A percentile compares a stretch with the other conserved stretches of the same genome.
Conservation (phyloP, 2,797 vertebrate species). For the Ibycter americanus region DNA sequence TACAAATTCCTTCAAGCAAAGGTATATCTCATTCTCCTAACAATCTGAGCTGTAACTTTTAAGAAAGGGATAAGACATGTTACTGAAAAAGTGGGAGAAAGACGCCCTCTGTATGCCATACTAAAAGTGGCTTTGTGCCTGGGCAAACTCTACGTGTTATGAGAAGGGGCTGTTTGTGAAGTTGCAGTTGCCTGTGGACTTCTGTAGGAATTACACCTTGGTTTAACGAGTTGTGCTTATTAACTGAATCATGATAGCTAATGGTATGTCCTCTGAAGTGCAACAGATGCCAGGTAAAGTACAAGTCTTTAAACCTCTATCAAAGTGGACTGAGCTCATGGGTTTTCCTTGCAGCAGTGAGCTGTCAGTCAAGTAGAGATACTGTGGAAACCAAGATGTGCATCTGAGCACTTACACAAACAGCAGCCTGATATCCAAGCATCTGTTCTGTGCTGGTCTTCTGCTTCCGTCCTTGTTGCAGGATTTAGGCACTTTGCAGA, state of each 20-base stretch:
- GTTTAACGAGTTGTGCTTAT: neutral
- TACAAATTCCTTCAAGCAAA: neutral
- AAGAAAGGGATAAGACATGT: neutral
- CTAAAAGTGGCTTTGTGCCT: neutral
- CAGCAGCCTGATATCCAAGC: neutral
- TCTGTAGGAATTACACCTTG: neutral
- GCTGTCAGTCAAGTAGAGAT: neutral
- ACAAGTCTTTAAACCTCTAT: neutral
- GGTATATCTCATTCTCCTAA: neutral
- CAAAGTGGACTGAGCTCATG: neutral
- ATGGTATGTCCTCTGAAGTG: neutral
- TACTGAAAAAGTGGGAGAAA: neutral
- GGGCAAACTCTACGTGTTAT: rapidly evolving
- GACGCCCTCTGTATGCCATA: neutral
- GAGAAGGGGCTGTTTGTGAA: neutral
- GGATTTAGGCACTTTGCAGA: neutral
- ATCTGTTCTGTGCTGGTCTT: neutral
- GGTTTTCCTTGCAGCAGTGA: neutral
- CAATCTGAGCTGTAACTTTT: neutral
- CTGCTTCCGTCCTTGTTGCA: neutral
- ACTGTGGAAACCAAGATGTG: neutral
- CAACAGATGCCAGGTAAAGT: neutral
- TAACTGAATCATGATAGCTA: neutral
- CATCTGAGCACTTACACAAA: neutral
- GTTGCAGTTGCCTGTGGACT: neutral